phyloP scores from a whole-genome alignment of 1,140 invertebrate species.

The Goniozus legneri region DNA sequence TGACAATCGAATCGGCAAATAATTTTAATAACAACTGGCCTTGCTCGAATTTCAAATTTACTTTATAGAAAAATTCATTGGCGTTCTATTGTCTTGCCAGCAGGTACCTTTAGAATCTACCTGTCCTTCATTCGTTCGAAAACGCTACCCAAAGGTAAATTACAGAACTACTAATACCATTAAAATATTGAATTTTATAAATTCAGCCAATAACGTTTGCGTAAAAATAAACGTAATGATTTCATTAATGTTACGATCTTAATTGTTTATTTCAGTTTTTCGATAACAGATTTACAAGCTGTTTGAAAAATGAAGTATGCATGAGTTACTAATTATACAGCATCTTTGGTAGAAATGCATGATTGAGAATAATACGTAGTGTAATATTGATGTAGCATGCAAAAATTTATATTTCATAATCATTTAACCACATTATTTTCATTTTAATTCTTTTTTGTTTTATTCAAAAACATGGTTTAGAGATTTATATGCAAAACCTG shows the following conservation, averaged over 20 bases:
- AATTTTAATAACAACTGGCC: no score
- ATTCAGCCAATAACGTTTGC: background rate
- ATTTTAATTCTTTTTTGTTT: no score
- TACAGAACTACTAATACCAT: slow-evolving; percentile 43
- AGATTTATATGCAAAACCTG: no score
- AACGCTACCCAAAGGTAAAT: slow-evolving; percentile 48
- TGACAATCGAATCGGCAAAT: no score
- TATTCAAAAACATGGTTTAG: no score
- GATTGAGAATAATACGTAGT: background rate
- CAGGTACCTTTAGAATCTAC: slow-evolving; percentile 49
- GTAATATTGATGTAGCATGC: no score
- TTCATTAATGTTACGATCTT: slow-evolving; percentile 15
- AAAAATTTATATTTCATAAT: no score
- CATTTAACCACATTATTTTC: no score
- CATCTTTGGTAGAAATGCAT: background rate
- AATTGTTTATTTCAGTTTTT: slow-evolving; percentile 9
- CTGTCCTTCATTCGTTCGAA: slow-evolving; percentile 45
- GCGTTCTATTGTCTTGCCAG: slow-evolving; percentile 48
- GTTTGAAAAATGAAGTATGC: no score
- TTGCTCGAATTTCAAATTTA: no score
- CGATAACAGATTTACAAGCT: no score
- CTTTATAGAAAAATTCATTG: slow-evolving; percentile 37
- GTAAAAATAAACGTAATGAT: background rate
- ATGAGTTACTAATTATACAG: background rate
- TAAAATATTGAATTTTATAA: slow-evolving; percentile 16